Evolutionary conservation across 2,113 vertebrate genomes (phyloP).

Genomic region (Centropus unirufus): DNA sequence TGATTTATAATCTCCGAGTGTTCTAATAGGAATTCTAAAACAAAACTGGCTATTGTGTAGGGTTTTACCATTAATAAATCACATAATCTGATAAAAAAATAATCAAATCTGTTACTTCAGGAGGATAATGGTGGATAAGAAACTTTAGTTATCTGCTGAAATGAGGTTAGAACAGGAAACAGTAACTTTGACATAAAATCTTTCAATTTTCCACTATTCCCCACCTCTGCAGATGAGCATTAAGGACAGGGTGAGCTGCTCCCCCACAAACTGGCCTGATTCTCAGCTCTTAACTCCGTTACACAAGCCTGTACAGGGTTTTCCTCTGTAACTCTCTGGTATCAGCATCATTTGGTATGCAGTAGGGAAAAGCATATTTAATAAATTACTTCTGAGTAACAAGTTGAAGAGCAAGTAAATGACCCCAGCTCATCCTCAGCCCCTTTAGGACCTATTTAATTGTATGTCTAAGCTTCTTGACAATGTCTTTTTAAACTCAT

Average conservation of each 20-base stretch:
- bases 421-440: background rate
- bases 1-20: background rate
- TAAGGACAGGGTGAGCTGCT: background rate
- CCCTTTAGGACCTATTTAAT: constrained; percentile 17
- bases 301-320: background rate
- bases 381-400: background rate
- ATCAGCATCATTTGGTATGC: background rate
- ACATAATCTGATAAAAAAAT: background rate
- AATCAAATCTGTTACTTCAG: background rate
- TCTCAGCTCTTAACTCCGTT: background rate
- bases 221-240: background rate
- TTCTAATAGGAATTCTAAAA: background rate
- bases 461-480: background rate
- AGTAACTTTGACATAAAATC: background rate
- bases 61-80: background rate
- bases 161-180: background rate
- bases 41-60: background rate
- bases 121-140: background rate
- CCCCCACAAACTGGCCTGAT: background rate
- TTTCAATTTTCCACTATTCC: rapidly evolving
- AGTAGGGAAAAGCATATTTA: background rate
- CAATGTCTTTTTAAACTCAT: constrained; percentile 17
- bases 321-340: background rate
- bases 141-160: background rate
- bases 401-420: background rate